Evolutionary conservation across 2,888 invertebrate species (phyloP).

Genomic region (Cephus rjabovi): DNA sequence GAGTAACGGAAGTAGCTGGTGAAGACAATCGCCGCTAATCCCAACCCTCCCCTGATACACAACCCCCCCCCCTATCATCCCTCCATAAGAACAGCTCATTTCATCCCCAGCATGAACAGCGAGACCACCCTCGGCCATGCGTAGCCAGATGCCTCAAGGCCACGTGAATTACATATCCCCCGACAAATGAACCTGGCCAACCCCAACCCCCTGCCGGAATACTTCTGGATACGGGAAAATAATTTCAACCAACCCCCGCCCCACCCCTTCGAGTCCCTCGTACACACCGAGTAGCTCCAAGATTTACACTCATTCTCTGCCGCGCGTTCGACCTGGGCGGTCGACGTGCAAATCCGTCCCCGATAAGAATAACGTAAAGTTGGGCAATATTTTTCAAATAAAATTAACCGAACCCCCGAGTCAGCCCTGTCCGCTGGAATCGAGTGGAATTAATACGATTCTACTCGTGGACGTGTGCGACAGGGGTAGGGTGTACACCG

Average conservation of each 20-base stretch:
- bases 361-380: background rate
- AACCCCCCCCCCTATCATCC: background rate
- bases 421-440: background rate
- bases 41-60: background rate
- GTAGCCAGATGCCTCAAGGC: background rate
- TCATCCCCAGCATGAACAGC: background rate
- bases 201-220: background rate
- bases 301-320: background rate
- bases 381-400: background rate
- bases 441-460: background rate
- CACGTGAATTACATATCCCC: background rate
- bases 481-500: background rate
- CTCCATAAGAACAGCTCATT: background rate
- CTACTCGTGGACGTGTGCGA: background rate
- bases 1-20: background rate
- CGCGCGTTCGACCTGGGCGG: background rate
- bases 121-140: background rate
- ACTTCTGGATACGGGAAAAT: background rate
- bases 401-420: background rate
- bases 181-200: background rate
- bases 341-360: background rate
- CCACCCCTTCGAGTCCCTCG: background rate
- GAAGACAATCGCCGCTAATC: conserved; percentile 4
- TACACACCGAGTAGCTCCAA: background rate
- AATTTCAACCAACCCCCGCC: background rate